phyloP scores from a whole-genome alignment of 2,797 vertebrate genomes.

The Smutsia temminckii region DNA sequence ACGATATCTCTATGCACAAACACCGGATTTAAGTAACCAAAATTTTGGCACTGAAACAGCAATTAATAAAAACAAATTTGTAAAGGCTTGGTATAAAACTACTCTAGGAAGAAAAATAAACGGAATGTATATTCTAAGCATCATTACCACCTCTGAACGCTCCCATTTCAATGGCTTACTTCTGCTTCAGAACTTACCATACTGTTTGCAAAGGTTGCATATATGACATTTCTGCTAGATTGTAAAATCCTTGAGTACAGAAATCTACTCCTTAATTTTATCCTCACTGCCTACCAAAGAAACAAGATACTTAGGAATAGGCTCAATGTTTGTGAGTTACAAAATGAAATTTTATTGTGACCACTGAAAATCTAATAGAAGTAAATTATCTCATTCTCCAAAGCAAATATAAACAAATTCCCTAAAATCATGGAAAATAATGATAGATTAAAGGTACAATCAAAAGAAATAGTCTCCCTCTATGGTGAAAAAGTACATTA shows the following conservation, averaged over 20 bases:
- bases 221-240: not conserved
- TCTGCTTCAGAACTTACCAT: not conserved
- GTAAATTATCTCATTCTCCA: not conserved
- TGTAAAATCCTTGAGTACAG: not conserved
- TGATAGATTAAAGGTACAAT: not conserved
- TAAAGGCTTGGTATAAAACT: slow-evolving; percentile 24
- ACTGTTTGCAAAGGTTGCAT: not conserved
- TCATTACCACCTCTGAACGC: not conserved
- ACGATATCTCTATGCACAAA: not conserved
- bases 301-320: not conserved
- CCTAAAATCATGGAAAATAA: not conserved
- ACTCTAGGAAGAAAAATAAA: slow-evolving; percentile 16
- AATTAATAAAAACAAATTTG: not conserved
- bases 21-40: slow-evolving; percentile 25
- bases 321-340: slow-evolving; percentile 12
- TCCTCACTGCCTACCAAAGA: not conserved
- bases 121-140: not conserved
- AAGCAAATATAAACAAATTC: not conserved
- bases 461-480: not conserved
- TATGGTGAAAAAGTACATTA: not conserved
- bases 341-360: slow-evolving; percentile 18
- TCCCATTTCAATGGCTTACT: not conserved
- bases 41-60: not conserved
- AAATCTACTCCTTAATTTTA: not conserved
- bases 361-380: slow-evolving; percentile 3